Base-by-base conservation (phyloP, 2,888 invertebrate species). In the Netelia inedita region DNA sequence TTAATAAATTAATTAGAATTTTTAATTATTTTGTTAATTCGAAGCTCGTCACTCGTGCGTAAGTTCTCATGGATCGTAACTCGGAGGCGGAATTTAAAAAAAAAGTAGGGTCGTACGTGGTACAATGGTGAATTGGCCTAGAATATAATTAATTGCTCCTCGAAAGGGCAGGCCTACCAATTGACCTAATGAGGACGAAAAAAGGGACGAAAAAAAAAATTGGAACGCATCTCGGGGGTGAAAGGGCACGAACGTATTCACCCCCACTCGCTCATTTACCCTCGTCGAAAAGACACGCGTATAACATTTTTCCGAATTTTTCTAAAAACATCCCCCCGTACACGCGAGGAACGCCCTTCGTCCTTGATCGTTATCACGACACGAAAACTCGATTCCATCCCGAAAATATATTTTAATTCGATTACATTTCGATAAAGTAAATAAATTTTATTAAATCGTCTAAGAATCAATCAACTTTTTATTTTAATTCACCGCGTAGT, bases 101-200 rank as follows among this genome's bases (percentile, higher is more conserved):
- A 43, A 65, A 65, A 65, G 41, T 65, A 43, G 35, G 43, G 19
- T 61, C 61, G 23, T 8, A 11, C n/a, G 14, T 8, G 28, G 35
- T 53, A 57, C 23, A 19, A 14, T 21, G 63, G 65, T 63, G 46
- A 68, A 73, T 73, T 73, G 59, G 46, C 14, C 14, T 46, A 46
- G 35, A 69, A 43, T 19, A 73, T 59, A 66, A 73, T 73, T 23
- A 66, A 79, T 79, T 71, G 14, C 57, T 6, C 2, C 73, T 19
- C 14, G 63, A 21, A 65, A 59, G 73, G 57, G 65, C 73, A 43
- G 46, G 55, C 16, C 23, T 19, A 21, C 53, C 43, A 79, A 79
- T 79, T 73, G 66, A 68, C 80, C 55, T 19, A 68, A 66, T 73
- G 59, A 19, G 41, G 66, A 19, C 43, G 16, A 35, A 65, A 79